Evolutionary conservation across 2,888 invertebrate species (phyloP).

Genomic region (Acronicta leporina): DNA sequence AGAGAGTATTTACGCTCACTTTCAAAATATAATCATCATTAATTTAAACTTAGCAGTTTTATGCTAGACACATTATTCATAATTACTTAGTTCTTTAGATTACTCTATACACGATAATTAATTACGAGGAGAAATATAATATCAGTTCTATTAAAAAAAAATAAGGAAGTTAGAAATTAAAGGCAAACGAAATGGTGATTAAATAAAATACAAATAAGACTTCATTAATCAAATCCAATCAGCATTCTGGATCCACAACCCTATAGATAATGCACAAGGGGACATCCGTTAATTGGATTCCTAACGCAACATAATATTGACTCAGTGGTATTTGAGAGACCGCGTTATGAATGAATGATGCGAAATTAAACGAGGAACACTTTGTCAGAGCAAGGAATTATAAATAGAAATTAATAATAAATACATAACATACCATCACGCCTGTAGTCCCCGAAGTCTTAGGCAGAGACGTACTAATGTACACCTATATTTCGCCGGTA

Average conservation of each 20-base stretch:
- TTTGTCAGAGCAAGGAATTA: neutral
- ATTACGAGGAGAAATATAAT: no score
- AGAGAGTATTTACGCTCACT: no score
- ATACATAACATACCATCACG: no score
- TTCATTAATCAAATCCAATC: neutral
- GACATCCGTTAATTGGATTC: conserved; percentile 37
- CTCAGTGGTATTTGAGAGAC: conserved; percentile 23
- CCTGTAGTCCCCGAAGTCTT: no score
- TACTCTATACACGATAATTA: no score
- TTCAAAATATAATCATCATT: no score
- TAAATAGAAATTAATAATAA: conserved; percentile 4
- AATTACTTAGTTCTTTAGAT: neutral
- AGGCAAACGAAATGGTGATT: neutral
- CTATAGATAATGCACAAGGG: conserved; percentile 11
- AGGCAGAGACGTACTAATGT: no score
- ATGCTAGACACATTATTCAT: neutral
- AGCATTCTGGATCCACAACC: conserved; percentile 2
- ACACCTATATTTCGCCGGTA: no score
- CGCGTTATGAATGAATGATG: conserved; percentile 23
- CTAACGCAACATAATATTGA: conserved; percentile 32
- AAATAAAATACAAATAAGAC: neutral
- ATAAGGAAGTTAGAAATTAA: neutral
- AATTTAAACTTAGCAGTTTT: no score
- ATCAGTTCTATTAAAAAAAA: no score
- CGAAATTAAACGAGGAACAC: conserved; percentile 24